These are phyloP conservation scores for Smithornis capensis DNA, from an alignment of 2,113 vertebrate species.

Conservation along the genomic window DNA sequence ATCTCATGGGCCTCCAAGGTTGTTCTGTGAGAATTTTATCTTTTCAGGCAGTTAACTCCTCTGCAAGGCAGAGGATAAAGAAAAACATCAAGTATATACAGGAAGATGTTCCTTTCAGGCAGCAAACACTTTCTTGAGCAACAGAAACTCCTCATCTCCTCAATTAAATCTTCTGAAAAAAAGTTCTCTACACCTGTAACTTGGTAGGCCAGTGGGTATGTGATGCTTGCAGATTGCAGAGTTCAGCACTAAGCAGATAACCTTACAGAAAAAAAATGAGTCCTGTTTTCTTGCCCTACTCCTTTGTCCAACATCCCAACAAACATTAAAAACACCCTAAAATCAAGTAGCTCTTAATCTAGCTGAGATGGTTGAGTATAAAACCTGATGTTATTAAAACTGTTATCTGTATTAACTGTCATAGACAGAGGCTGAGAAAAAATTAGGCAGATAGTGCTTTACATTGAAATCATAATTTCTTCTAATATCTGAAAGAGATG, in stretches of 20 bases:
- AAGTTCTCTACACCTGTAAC: too few species aligned
- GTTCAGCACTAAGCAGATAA: neutral
- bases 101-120: too few species aligned
- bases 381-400: neutral
- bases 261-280: accelerated
- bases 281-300: neutral
- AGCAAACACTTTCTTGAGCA: too few species aligned
- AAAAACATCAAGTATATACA: too few species aligned
- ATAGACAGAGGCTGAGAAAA: neutral
- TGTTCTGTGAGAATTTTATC: too few species aligned
- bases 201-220: too few species aligned
- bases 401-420: neutral
- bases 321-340: neutral
- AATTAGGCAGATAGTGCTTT: neutral
- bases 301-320: neutral
- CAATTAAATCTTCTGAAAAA: too few species aligned
- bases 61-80: too few species aligned
- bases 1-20: too few species aligned
- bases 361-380: neutral
- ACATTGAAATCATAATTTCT: neutral
- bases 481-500: neutral
- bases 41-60: too few species aligned
- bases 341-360: neutral
- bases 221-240: neutral
- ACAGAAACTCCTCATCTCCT: too few species aligned